Evolutionary conservation across 1,140 invertebrate genomes (phyloP).

Genomic region (Nylanderia fulva): DNA sequence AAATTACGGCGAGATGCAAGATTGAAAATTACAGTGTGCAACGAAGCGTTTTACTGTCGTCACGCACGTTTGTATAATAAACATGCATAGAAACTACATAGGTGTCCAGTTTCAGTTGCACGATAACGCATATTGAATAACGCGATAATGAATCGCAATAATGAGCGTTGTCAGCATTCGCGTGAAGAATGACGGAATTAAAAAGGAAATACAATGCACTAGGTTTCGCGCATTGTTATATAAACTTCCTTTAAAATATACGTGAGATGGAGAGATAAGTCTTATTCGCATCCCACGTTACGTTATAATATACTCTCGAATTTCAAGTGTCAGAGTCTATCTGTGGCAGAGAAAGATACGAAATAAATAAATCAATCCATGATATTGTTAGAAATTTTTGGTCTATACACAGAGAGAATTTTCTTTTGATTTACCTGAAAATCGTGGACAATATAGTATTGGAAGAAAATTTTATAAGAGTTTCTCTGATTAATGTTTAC

Average conservation of each 20-base stretch:
- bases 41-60: constrained; percentile 8
- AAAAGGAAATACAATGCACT: constrained; percentile 34
- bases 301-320: not conserved
- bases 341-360: too few species aligned
- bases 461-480: too few species aligned
- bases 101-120: constrained; percentile 32
- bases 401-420: too few species aligned
- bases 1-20: not conserved
- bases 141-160: constrained; percentile 33
- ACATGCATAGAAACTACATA: too few species aligned
- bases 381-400: too few species aligned
- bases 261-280: not conserved
- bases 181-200: not conserved
- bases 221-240: not conserved
- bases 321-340: not conserved
- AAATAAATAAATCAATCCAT: too few species aligned
- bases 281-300: not conserved
- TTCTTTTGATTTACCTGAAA: too few species aligned
- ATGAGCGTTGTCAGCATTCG: not conserved
- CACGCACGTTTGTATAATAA: not conserved
- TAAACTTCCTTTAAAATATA: not conserved
- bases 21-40: constrained; percentile 30
- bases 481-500: too few species aligned
- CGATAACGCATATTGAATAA: constrained; percentile 31
- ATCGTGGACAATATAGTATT: too few species aligned